Conservation (phyloP, 2,113 vertebrate genomes). For the Rissa tridactyla region DNA sequence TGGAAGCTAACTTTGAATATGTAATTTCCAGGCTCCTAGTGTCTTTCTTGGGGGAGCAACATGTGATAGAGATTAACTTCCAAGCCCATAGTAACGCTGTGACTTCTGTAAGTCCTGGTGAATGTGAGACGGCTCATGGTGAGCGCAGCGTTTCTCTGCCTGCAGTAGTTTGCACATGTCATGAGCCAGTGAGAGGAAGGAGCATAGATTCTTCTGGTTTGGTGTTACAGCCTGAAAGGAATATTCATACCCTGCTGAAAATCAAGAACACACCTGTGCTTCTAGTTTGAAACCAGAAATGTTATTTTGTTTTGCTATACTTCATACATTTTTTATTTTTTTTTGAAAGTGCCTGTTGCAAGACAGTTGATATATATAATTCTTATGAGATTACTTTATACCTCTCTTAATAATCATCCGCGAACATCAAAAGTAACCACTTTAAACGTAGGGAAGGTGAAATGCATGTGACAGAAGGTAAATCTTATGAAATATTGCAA, state of each 20-base stretch:
- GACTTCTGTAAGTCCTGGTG: neutral
- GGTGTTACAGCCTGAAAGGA: neutral
- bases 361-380: neutral
- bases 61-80: neutral
- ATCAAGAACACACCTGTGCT: neutral
- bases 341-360: neutral
- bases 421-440: neutral
- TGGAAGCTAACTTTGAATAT: neutral
- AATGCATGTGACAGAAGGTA: neutral
- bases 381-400: neutral
- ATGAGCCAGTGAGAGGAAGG: rapidly evolving
- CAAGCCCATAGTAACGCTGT: neutral
- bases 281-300: neutral
- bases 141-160: neutral
- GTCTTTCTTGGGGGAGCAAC: neutral
- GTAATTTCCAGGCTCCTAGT: neutral
- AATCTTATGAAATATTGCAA: neutral
- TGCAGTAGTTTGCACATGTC: neutral
- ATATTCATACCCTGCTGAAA: neutral
- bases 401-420: neutral
- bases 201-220: neutral
- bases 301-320: neutral
- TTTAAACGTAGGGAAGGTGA: neutral
- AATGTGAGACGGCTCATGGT: rapidly evolving
- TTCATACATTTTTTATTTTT: neutral